A percentile compares a stretch with the other conserved stretches of the same genome.
These are phyloP conservation scores for Lordiphosa stackelbergi DNA, from an alignment of 1,140 invertebrate species.

Conservation along the genomic window DNA sequence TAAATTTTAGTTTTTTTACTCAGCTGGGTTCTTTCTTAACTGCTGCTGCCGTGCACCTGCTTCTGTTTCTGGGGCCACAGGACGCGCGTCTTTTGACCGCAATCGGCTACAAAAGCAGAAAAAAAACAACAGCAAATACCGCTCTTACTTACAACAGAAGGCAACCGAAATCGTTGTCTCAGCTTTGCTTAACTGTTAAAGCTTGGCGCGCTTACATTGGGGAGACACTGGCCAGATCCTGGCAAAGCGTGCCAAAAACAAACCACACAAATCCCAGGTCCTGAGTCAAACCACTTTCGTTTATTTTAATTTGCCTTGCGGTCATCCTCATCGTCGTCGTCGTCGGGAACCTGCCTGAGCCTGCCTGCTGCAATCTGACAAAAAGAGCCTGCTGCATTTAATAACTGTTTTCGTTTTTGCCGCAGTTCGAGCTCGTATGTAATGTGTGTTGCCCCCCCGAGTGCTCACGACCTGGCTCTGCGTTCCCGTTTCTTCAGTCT, in stretches of 20 bases:
- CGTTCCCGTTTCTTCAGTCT: conserved; percentile 18
- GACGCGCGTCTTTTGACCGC: conserved; percentile 72
- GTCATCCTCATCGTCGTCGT: conserved; percentile 23
- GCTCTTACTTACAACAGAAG: conserved; percentile 30
- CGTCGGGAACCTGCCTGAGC: conserved; percentile 16
- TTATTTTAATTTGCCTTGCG: conserved; percentile 73
- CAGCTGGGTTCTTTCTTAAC: conserved; percentile 10
- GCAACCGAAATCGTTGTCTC: conserved; percentile 18
- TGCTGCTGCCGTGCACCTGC: conserved; percentile 38
- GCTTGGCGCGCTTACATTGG: conserved; percentile 56
- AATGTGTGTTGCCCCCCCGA: conserved; percentile 32
- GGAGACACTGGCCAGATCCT: conserved; percentile 21
- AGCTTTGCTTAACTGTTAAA: conserved; percentile 51
- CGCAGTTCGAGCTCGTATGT: conserved; percentile 38
- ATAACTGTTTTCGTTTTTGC: conserved; percentile 74
- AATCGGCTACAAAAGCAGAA: conserved; percentile 46
- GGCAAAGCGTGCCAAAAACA: conserved; percentile 39
- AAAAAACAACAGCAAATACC: conserved; percentile 45
- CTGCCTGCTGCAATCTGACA: conserved; percentile 72
- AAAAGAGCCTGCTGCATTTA: conserved; percentile 65
- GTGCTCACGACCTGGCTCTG: conserved; percentile 50
- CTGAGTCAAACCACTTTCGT: conserved; percentile 68
- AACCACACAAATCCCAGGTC: conserved; percentile 57
- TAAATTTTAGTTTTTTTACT: conserved; percentile 17
- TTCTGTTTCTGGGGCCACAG: conserved; percentile 40